phyloP scores from a whole-genome alignment of 2,888 invertebrate species.

The Philereme transversata region DNA sequence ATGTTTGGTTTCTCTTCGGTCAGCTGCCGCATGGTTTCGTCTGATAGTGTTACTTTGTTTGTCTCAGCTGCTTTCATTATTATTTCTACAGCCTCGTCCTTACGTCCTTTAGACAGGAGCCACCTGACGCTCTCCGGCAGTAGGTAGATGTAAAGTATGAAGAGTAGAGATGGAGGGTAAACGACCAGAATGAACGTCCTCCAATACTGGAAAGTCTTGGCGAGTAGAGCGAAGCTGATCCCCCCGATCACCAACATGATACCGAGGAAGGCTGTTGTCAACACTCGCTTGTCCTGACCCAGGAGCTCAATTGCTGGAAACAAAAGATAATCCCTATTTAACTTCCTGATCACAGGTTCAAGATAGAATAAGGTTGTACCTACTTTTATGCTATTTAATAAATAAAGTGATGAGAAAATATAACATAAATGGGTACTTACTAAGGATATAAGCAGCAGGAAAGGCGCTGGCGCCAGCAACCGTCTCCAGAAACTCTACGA shows the following conservation, averaged over 20 bases:
- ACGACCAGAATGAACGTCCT: conserved; percentile 86
- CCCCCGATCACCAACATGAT: conserved; percentile 87
- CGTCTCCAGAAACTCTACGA: conserved; percentile 84
- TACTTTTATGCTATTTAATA: background rate
- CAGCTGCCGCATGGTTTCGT: conserved; percentile 72
- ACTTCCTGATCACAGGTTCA: background rate
- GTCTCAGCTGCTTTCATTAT: conserved; percentile 86
- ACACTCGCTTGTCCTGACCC: conserved; percentile 72
- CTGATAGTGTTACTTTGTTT: conserved; percentile 80
- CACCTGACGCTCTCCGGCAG: conserved; percentile 91
- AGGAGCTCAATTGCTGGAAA: conserved; percentile 73
- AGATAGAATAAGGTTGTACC: background rate
- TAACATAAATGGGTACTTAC: conserved; percentile 47
- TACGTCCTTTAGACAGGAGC: conserved; percentile 88
- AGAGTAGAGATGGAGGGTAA: conserved; percentile 88
- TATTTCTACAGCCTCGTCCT: conserved; percentile 86
- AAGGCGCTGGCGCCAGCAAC: conserved; percentile 84
- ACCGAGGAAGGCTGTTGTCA: conserved; percentile 73
- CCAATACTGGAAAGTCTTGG: conserved; percentile 89
- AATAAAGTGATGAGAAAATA: background rate
- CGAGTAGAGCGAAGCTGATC: conserved; percentile 86
- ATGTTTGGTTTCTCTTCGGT: conserved; percentile 64
- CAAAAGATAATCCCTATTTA: too few relatives aligned
- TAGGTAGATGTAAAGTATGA: conserved; percentile 87
- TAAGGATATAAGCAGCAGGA: conserved; percentile 82